phyloP scores from a whole-genome alignment of 2,113 vertebrate species.

The Ictalurus furcatus region DNA sequence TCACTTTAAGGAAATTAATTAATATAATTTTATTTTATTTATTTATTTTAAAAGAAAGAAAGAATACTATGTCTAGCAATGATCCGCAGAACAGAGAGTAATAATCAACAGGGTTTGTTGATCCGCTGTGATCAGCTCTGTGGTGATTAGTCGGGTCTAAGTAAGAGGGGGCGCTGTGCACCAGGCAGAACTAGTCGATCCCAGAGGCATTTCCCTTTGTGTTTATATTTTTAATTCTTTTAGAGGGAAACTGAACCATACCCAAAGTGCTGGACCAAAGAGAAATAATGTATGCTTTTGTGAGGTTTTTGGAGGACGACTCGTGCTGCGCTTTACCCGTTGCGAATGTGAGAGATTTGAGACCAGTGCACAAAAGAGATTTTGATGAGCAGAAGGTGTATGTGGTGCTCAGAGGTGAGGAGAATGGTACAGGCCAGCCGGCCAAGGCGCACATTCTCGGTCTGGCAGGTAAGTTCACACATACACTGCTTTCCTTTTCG shows the following conservation, averaged over 20 bases:
- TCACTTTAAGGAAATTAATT: background rate
- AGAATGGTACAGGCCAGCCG: constrained; percentile 83
- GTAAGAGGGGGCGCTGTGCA: constrained; percentile 44
- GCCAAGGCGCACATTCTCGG: constrained; percentile 93
- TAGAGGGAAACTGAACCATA: constrained; percentile 76
- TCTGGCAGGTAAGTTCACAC: constrained; percentile 86
- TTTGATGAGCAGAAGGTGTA: constrained; percentile 98
- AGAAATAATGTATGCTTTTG: constrained; percentile 92
- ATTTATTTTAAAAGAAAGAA: background rate
- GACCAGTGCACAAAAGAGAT: constrained; percentile 87
- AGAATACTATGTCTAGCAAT: background rate
- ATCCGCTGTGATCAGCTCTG: background rate
- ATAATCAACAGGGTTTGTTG: background rate
- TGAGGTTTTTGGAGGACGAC: constrained; percentile 95
- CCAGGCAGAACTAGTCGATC: constrained; percentile 81
- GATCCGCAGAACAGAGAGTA: background rate
- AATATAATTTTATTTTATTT: background rate
- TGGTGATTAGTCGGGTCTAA: constrained; percentile 64
- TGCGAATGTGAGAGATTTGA: constrained; percentile 87
- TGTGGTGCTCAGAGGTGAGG: constrained; percentile 84
- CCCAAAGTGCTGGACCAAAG: constrained; percentile 77
- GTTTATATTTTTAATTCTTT: constrained; percentile 79
- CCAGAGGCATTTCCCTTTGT: constrained; percentile 73
- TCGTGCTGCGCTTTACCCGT: constrained; percentile 90
- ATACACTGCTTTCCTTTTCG: constrained; percentile 16